Base-by-base conservation (phyloP, 2,797 vertebrate genomes). In the Microcaecilia unicolor region DNA sequence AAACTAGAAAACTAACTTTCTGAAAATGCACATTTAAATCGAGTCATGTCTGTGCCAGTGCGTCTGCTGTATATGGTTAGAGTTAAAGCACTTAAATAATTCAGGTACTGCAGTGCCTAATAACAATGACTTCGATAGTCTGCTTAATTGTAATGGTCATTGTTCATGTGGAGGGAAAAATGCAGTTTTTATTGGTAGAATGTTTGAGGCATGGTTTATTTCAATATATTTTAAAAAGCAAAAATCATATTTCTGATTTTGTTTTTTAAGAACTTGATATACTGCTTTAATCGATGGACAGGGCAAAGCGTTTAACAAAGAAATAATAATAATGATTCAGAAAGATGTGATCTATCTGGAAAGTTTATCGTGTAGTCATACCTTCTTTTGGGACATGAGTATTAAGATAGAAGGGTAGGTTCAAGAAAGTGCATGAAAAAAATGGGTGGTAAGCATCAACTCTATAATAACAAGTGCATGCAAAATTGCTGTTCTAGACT, bases 221-320 rank as follows among this genome's bases (percentile, higher is more conserved):
- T 71, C 53, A 74, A 58, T 61, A 51, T 72, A n/a, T n/a, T n/a
- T 64, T 75, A 60, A 44, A 68, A 58, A 59, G 60, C 36, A 25
- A 33, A 20, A 31, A 38, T 22, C 18, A 36, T 7, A 58, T 47
- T 66, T 64, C 58, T 55, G 32, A 43, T n/a, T n/a, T n/a, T n/a
- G n/a, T n/a, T n/a, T n/a, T n/a, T n/a, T n/a, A n/a, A n/a, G n/a
- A n/a, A n/a, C n/a, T n/a, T n/a, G n/a, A n/a, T n/a, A n/a, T n/a
- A n/a, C n/a, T n/a, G n/a, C n/a, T n/a, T n/a, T n/a, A n/a, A n/a
- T n/a, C n/a, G n/a, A n/a, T n/a, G n/a, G n/a, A n/a, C n/a, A n/a
- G n/a, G n/a, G n/a, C n/a, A n/a, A n/a, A n/a, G n/a, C n/a, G n/a
- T n/a, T n/a, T n/a, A n/a, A n/a, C n/a, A n/a, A n/a, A n/a, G n/a